These are phyloP conservation scores for Spodoptera litura DNA, from an alignment of 1,140 invertebrate genomes.

Conservation along the genomic window DNA sequence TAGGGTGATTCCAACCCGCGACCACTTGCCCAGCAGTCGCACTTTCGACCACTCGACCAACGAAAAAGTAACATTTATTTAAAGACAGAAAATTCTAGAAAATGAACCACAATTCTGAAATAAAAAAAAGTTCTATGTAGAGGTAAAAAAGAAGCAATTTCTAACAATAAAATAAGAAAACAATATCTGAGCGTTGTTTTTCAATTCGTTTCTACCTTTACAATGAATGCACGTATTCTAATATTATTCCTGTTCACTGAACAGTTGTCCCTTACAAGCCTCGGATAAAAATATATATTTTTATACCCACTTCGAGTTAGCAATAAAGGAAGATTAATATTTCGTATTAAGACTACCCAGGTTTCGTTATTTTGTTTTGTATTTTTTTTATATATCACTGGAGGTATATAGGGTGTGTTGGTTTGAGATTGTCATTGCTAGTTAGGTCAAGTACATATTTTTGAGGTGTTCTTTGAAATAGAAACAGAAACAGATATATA, in stretches of 20 bases:
- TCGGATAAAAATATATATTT: constrained; percentile 42
- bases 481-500: too few species aligned
- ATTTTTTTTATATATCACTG: constrained; percentile 26
- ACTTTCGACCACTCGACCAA: too few species aligned
- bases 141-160: neutral
- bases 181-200: constrained; percentile 42
- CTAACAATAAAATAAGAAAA: constrained; percentile 11
- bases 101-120: too few species aligned
- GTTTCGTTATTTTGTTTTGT: constrained; percentile 37
- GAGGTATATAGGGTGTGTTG: neutral
- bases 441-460: neutral
- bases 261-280: constrained; percentile 14
- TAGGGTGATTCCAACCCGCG: too few species aligned
- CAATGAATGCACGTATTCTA: constrained; percentile 42
- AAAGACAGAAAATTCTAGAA: too few species aligned
- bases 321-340: constrained; percentile 50
- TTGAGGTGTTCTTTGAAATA: too few species aligned
- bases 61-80: too few species aligned
- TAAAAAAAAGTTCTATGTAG: too few species aligned
- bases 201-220: constrained; percentile 42
- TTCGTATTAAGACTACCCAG: constrained; percentile 42
- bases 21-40: too few species aligned
- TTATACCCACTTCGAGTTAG: constrained; percentile 23
- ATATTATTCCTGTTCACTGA: constrained; percentile 42
- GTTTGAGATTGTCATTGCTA: neutral